Conservation (phyloP, 2,797 vertebrate genomes). For the Galaxias olidus region DNA sequence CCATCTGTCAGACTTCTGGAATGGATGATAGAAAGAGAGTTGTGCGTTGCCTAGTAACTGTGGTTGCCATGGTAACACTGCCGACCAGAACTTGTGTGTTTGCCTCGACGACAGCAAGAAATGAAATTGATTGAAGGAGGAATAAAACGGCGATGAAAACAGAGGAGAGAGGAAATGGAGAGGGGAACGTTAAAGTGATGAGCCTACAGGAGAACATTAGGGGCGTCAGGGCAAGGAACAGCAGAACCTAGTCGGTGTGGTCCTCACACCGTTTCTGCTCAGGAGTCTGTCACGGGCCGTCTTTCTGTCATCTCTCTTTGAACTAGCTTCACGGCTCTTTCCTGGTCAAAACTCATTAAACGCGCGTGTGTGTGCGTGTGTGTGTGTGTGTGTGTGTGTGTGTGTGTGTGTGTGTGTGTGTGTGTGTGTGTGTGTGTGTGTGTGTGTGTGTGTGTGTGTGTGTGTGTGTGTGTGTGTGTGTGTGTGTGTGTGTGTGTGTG, state of each 20-base stretch:
- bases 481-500: not conserved
- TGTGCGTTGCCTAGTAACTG: conserved; percentile 81
- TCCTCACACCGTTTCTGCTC: conserved; percentile 33
- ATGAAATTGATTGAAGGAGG: conserved; percentile 77
- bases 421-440: not conserved
- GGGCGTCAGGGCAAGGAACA: conserved; percentile 16
- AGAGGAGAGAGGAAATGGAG: conserved; percentile 17
- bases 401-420: no score
- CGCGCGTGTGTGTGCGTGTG: not conserved
- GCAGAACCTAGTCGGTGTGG: not conserved
- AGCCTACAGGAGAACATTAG: no score
- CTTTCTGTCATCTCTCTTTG: conserved; percentile 35
- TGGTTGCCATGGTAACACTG: conserved; percentile 70
- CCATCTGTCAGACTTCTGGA: conserved; percentile 79
- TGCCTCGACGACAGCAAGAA: conserved; percentile 68
- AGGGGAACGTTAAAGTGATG: conserved; percentile 13
- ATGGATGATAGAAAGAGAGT: conserved; percentile 84
- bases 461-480: not conserved
- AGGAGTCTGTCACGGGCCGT: conserved; percentile 13
- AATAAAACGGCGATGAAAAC: conserved; percentile 67
- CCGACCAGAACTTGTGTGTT: conserved; percentile 68
- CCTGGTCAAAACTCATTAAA: not conserved
- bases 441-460: no score
- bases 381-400: not conserved
- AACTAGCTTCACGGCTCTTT: conserved; percentile 24